Evolutionary conservation across 2,797 vertebrate genomes (phyloP), one percentile per base, ranked within the genome.

Genomic region (Galagoides demidoff): DNA sequence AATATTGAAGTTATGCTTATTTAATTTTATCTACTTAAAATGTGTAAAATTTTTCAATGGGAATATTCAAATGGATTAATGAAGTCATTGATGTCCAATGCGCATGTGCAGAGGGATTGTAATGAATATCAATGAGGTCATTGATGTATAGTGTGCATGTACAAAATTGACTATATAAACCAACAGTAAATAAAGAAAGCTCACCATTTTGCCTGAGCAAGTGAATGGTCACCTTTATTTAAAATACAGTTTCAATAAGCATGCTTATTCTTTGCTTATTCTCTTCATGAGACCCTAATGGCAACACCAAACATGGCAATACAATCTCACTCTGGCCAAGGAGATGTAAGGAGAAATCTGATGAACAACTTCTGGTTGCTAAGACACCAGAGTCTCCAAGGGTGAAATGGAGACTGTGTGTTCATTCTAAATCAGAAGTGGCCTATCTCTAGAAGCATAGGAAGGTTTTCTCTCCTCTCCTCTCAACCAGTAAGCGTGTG

Each of bases 1-100:
- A 92, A 82, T 76, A 68, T 14, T 82, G 39, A 85, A 57, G 63
- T 71, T 55, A 45, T 59, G 7, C 23, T 81, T 81, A 57, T 25
- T 94, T 68, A 89, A 59, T 61, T 87, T 66, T 45, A 73, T 82
- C 64, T 90, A 39, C 13, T 91, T 61, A 49, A 82, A 89, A 64
- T 63, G 81, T 1, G 78, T 0, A 19, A 27, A 66, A 81, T 90
- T 23, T 16, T 78, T 3, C 49, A 52, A 52, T 52, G 49, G 49
- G 49, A 52, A 13, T 59, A 37, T 64, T 20, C 55, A 82, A 43
- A 43, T 43, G 39, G 39, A 43, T 43, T 43, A 43, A 43, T 43
- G 39, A 43, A 43, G 39, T 43, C 39, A 43, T 43, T 43, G 39
- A 43, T 43, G 39, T 43, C 39, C 39, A 43, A 7, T 43, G 39